phyloP scores from a whole-genome alignment of 2,888 invertebrate species.

The Griposia aprilina region DNA sequence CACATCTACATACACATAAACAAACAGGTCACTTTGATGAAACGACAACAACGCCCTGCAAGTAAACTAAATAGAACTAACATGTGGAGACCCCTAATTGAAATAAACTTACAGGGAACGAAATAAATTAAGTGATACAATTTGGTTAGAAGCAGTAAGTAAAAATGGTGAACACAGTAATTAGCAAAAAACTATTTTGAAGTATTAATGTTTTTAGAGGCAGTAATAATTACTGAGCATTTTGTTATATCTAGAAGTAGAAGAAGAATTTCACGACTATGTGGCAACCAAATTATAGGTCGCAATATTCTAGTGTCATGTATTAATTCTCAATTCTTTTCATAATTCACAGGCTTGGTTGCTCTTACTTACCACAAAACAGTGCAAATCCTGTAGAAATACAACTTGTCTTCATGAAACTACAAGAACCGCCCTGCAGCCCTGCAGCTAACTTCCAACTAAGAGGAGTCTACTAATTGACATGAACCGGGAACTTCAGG shows the following conservation, averaged over 20 bases:
- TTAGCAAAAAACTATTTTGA: background rate
- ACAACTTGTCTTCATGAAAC: background rate
- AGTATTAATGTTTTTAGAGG: background rate
- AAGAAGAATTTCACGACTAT: background rate
- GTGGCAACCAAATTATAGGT: background rate
- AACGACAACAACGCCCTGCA: constrained; percentile 16
- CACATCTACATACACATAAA: constrained; percentile 7
- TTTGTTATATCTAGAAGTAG: background rate
- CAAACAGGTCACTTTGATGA: constrained; percentile 35
- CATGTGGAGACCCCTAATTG: background rate
- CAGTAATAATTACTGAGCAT: background rate
- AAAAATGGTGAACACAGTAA: background rate
- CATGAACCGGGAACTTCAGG: constrained; percentile 3
- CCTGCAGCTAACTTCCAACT: constrained; percentile 6
- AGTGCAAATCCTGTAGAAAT: background rate
- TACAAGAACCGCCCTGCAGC: background rate
- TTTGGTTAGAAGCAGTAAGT: background rate
- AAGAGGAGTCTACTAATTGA: constrained; percentile 23
- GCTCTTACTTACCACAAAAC: background rate
- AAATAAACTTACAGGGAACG: background rate
- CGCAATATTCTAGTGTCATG: background rate
- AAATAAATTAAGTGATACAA: background rate
- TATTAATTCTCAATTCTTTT: background rate
- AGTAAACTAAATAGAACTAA: background rate
- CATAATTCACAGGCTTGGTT: background rate